These are phyloP conservation scores for Stenurella melanura DNA, from an alignment of 2,888 invertebrate species.

Conservation along the genomic window DNA sequence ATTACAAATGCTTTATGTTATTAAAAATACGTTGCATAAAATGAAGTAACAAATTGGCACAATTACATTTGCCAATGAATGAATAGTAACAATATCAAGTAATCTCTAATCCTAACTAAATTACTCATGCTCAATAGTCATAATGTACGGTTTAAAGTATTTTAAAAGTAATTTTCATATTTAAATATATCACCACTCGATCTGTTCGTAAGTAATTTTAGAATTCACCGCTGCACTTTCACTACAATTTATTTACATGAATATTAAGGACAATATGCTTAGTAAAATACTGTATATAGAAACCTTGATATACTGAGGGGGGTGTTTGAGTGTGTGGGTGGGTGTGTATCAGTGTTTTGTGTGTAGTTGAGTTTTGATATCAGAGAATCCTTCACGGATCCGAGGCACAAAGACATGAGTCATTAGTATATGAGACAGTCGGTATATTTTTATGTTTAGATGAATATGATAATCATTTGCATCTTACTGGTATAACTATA, in stretches of 20 bases:
- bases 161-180: neutral
- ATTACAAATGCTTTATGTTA: too few species aligned
- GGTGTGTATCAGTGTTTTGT: neutral
- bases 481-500: too few species aligned
- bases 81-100: too few species aligned
- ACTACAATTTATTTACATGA: neutral
- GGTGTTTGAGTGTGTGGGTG: neutral
- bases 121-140: too few species aligned
- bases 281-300: neutral
- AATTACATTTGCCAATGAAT: too few species aligned
- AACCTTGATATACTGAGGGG: neutral
- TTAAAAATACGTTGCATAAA: too few species aligned
- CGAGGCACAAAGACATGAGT: constrained; percentile 30
- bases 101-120: too few species aligned
- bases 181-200: neutral
- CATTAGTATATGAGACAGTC: constrained; percentile 20
- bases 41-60: too few species aligned
- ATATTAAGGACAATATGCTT: neutral
- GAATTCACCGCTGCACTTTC: neutral
- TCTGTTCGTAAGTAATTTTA: neutral
- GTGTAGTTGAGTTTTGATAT: constrained; percentile 29
- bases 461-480: too few species aligned
- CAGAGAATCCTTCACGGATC: constrained; percentile 22
- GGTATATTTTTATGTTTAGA: constrained; percentile 10
- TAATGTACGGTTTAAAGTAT: too few species aligned